phyloP scores from a whole-genome alignment of 2,888 invertebrate genomes.

The Megastigmus dorsalis region DNA sequence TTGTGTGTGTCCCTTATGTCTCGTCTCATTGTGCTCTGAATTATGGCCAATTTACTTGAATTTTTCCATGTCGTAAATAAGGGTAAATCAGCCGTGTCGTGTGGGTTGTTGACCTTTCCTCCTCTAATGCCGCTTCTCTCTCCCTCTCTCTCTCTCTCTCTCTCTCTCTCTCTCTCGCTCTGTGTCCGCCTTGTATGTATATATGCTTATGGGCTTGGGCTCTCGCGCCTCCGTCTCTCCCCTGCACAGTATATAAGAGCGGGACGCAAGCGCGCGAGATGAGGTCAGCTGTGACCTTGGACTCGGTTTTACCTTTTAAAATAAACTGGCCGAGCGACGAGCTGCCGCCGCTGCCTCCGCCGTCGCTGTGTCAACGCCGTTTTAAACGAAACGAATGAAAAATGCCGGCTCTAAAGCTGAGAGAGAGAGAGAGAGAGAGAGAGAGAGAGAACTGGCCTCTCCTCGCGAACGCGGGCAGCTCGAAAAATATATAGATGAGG shows the following conservation, averaged over 20 bases:
- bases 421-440: too few species aligned
- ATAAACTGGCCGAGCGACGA: slow-evolving; percentile 15
- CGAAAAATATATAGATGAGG: slow-evolving; percentile 41
- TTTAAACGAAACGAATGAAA: slow-evolving; percentile 42
- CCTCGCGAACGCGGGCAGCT: not conserved
- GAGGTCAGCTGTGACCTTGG: slow-evolving; percentile 59
- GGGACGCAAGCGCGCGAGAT: slow-evolving; percentile 46
- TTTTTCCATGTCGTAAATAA: slow-evolving; percentile 68
- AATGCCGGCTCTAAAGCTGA: slow-evolving; percentile 19
- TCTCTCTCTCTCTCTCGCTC: not conserved
- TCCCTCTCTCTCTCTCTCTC: not conserved
- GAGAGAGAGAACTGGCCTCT: too few species aligned
- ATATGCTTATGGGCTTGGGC: not conserved
- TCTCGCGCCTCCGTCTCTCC: slow-evolving; percentile 48
- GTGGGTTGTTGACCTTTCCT: slow-evolving; percentile 64
- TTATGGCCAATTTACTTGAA: slow-evolving; percentile 69
- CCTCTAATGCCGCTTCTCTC: slow-evolving; percentile 51
- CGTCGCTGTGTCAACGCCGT: slow-evolving; percentile 25
- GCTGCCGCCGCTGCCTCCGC: too few species aligned
- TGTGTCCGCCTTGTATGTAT: not conserved
- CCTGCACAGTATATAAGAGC: too few species aligned
- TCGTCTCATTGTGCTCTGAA: slow-evolving; percentile 63
- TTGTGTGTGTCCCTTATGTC: slow-evolving; percentile 51
- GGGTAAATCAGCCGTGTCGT: slow-evolving; percentile 66
- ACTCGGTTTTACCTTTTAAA: slow-evolving; percentile 45